These are phyloP conservation scores for Hirundo rustica DNA, from an alignment of 2,797 vertebrate species.

Conservation along the genomic window DNA sequence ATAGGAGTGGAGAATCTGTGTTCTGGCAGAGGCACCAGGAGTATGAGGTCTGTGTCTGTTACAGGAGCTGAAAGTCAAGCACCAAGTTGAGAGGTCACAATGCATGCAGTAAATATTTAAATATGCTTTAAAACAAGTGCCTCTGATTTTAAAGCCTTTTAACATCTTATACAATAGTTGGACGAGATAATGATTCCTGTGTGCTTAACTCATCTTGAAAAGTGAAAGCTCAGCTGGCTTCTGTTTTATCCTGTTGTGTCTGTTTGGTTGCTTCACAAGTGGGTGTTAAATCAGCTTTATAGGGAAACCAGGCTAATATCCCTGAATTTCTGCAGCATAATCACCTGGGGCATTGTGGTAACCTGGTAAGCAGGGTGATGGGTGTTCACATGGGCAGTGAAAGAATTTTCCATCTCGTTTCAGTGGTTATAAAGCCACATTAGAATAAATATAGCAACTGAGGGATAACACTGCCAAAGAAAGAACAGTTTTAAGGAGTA, in stretches of 20 bases:
- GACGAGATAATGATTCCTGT: not conserved
- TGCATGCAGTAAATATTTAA: not conserved
- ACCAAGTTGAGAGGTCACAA: not conserved
- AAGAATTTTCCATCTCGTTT: not conserved
- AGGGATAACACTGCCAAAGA: not conserved
- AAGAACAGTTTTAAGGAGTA: not conserved
- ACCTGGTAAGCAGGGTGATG: not conserved
- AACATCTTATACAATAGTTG: not conserved
- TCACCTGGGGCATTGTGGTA: not conserved
- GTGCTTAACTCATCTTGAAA: not conserved
- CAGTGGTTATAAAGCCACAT: not conserved
- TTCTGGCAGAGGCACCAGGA: not conserved
- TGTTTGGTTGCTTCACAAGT: not conserved
- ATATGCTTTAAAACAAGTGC: not conserved
- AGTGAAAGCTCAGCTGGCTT: not conserved
- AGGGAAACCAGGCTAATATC: not conserved
- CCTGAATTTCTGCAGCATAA: not conserved
- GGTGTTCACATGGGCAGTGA: not conserved
- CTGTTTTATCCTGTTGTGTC: not conserved
- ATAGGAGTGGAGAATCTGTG: not conserved
- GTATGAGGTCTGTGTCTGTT: not conserved
- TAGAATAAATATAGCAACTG: not conserved
- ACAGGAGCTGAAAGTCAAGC: not conserved
- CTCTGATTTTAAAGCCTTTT: conserved; percentile 5
- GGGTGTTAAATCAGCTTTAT: not conserved